Evolutionary conservation across 2,797 vertebrate species (phyloP), one percentile per base, ranked within the genome.

Genomic region (Falco biarmicus): DNA sequence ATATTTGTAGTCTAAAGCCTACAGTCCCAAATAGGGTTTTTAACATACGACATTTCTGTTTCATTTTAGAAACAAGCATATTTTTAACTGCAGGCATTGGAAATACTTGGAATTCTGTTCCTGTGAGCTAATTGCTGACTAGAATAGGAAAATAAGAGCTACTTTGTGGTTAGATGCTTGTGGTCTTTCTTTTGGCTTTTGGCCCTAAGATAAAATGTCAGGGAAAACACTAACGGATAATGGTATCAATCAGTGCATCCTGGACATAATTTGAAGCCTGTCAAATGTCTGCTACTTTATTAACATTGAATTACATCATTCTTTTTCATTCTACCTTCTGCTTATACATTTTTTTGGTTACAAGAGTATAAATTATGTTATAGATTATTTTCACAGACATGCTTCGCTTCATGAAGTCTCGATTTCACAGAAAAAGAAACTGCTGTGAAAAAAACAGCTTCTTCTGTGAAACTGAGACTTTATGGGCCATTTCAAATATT

Each of bases 81-180:
- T 94, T 96, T 97, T 93, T 95, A 73, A 93, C 95, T 95, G 71
- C 73, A 93, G 88, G 57, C 60, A 59, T 95, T 96, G 88, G 63
- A 95, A 97, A 97, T 97, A 80, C 80, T 97, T 96, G 66, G 43
- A 96, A 97, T 98, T 97, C 93, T 96, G 92, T 93, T 97, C 82
- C 89, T 90, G 25, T 97, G 96, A 96, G 74, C 86, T 91, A 94
- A 93, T 92, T 95, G 95, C 94, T 90, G 71, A 87, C 84, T 78
- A 95, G 95, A 96, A 94, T 80, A 88, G 91, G 87, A 97, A 87
- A 95, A 95, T 96, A 94, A 96, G 90, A 94, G 56, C 93, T 96
- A 90, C 94, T 96, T 85, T 96, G 92, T 96, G 92, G 79, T 95
- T 93, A 92, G 63, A 94, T 95, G 87, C 78, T 96, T 97, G 45